Evolutionary conservation across 2,797 vertebrate genomes (phyloP), one percentile per base, ranked within the genome.

Genomic region (Acestrorhynchus altus): DNA sequence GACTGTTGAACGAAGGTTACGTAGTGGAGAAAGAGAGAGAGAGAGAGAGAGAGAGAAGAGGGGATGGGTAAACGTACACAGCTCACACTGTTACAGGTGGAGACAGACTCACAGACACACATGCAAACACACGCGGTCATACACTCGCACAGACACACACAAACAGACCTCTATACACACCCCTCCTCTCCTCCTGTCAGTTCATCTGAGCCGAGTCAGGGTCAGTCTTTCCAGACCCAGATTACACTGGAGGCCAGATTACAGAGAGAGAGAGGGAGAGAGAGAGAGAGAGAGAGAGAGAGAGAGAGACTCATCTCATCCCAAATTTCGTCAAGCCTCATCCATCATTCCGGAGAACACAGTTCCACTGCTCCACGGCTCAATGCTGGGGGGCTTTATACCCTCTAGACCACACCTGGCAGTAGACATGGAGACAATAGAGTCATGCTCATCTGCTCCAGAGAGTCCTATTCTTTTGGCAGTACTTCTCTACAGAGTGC

Each of bases 1-100:
- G 86, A 89, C 90, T 92, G 92, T 87, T 89, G 91, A 92, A 87
- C 85, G 87, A 89, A 88, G 72, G 90, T 88, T 83, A 81, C 82
- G 87, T 89, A 84, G 84, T 85, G 8, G 86, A 90, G 74, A 54
- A n/a, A n/a, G n/a, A n/a, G n/a, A n/a, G 51, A 16, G 49, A 51
- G 49, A 18, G 13, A 12, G 16, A 56, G 54, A 56, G 22, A 12
- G 4, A 59, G 54, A 28, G 57, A 60, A 60, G 57, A 60, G 24
- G 57, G 57, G 77, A 68, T 69, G 84, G 78, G 11, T 80, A 59
- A 88, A 84, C 73, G 91, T 89, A 92, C 92, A 89, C 86, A 86
- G 88, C 52, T 83, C 81, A 86, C 90, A 90, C 90, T 93, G 88
- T 86, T 86, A 85, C n/a, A 77, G 86, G 82, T 79, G 83, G 79